Evolutionary conservation across 2,113 vertebrate genomes (phyloP).

Genomic region (Takifugu bimaculatus): DNA sequence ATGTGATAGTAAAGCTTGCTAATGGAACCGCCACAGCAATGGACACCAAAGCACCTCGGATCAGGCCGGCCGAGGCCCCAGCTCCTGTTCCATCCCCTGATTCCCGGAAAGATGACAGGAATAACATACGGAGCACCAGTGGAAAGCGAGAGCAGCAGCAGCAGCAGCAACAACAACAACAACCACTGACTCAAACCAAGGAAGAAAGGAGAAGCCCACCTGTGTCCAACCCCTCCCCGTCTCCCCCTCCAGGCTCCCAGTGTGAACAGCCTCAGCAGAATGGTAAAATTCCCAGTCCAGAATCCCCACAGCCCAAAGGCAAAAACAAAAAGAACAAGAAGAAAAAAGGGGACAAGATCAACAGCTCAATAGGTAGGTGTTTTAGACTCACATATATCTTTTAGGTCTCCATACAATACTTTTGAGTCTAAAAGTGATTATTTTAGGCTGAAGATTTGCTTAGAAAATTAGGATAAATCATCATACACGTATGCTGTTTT

Average conservation of each 20-base stretch:
- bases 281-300: slow-evolving; percentile 73
- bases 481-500: slow-evolving; percentile 6
- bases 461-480: background rate
- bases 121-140: slow-evolving; percentile 56
- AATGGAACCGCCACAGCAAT: slow-evolving; percentile 60
- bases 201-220: slow-evolving; percentile 74
- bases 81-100: slow-evolving; percentile 61
- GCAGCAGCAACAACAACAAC: slow-evolving; percentile 67
- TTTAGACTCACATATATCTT: background rate
- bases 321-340: slow-evolving; percentile 90
- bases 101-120: slow-evolving; percentile 80
- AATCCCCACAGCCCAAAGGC: slow-evolving; percentile 79
- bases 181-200: slow-evolving; percentile 68
- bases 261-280: slow-evolving; percentile 72
- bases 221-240: slow-evolving; percentile 65
- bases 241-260: slow-evolving; percentile 56
- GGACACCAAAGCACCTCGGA: slow-evolving; percentile 63
- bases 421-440: background rate
- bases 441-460: background rate
- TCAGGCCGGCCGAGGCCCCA: slow-evolving; percentile 70
- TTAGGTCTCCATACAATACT: background rate
- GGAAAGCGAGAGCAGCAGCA: slow-evolving; percentile 80
- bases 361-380: slow-evolving; percentile 87
- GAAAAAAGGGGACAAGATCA: slow-evolving; percentile 90
- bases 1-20: slow-evolving; percentile 62